Evolutionary conservation across 2,797 vertebrate species (phyloP).

Genomic region (Bradypodion pumilum): DNA sequence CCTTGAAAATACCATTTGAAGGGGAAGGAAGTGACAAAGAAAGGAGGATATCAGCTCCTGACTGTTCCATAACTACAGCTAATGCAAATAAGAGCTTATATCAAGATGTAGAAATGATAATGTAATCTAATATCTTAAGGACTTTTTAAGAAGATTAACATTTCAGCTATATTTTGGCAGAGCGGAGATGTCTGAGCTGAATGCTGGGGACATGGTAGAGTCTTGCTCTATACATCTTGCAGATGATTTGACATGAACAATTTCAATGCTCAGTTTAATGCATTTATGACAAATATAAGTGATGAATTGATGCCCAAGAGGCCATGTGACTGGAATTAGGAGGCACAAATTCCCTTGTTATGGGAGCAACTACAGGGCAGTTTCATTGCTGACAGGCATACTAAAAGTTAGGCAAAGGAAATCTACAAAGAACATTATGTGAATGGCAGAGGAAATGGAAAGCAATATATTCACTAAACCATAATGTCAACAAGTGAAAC

Average conservation of each 20-base stretch:
- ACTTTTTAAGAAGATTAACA: slow-evolving; percentile 66
- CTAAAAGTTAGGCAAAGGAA: slow-evolving; percentile 62
- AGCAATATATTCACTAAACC: slow-evolving; percentile 71
- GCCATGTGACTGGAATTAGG: slow-evolving; percentile 69
- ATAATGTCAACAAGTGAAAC: slow-evolving; percentile 64
- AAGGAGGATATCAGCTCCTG: slow-evolving; percentile 34
- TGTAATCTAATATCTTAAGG: slow-evolving; percentile 70
- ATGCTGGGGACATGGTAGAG: slow-evolving; percentile 64
- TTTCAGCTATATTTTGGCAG: slow-evolving; percentile 37
- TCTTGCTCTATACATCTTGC: slow-evolving; percentile 65
- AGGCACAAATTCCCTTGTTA: slow-evolving; percentile 70
- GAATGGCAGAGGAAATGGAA: slow-evolving; percentile 57
- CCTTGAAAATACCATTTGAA: slow-evolving; percentile 52
- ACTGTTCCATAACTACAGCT: slow-evolving; percentile 67
- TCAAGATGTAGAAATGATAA: slow-evolving; percentile 70
- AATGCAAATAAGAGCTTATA: slow-evolving; percentile 69
- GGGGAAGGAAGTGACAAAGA: slow-evolving; percentile 1
- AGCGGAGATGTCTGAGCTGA: slow-evolving; percentile 49
- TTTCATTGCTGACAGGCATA: slow-evolving; percentile 65
- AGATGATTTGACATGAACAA: slow-evolving; percentile 76
- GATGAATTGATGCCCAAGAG: slow-evolving; percentile 74
- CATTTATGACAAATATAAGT: slow-evolving; percentile 72
- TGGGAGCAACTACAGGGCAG: slow-evolving; percentile 69
- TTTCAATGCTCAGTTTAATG: slow-evolving; percentile 73
- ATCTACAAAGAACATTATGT: slow-evolving; percentile 63